phyloP scores from a whole-genome alignment of 2,113 vertebrate genomes.

The Ptychochromis oligacanthus region DNA sequence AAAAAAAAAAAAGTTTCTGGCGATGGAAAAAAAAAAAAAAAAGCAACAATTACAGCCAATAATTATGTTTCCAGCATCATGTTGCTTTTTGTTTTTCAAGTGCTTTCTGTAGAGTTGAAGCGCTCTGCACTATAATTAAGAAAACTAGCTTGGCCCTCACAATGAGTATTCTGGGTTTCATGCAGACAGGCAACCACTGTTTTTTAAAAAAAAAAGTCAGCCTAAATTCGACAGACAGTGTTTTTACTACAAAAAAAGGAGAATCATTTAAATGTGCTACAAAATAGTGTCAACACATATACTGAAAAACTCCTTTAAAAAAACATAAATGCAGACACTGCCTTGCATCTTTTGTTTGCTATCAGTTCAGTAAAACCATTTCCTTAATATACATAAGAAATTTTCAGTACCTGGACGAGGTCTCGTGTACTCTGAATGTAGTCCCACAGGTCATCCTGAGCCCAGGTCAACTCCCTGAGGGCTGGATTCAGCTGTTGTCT shows the following conservation, averaged over 20 bases:
- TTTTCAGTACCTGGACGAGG: conserved; percentile 62
- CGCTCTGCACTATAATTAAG: not conserved
- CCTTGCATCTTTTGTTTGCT: not conserved
- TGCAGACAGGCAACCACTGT: not conserved
- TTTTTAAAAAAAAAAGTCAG: not conserved
- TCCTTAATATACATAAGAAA: not conserved
- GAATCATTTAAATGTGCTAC: not conserved
- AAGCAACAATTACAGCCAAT: not conserved
- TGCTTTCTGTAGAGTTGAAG: not conserved
- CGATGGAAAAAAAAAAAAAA: too few relatives aligned
- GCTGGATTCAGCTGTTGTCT: conserved; percentile 72
- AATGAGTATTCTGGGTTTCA: not conserved
- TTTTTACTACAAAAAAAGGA: not conserved
- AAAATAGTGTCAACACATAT: not conserved
- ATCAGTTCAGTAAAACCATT: not conserved
- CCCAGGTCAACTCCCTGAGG: conserved; percentile 75
- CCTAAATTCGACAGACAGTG: not conserved
- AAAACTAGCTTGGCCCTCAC: not conserved
- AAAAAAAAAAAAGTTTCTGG: not conserved
- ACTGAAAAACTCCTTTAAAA: not conserved
- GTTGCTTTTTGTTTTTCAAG: not conserved
- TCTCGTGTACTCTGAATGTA: conserved; percentile 75
- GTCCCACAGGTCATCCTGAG: conserved; percentile 72
- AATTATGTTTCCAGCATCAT: conserved; percentile 9
- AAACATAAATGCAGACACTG: not conserved